Base-by-base conservation (phyloP, 2,888 invertebrate species). In the Microplitis deprimator region DNA sequence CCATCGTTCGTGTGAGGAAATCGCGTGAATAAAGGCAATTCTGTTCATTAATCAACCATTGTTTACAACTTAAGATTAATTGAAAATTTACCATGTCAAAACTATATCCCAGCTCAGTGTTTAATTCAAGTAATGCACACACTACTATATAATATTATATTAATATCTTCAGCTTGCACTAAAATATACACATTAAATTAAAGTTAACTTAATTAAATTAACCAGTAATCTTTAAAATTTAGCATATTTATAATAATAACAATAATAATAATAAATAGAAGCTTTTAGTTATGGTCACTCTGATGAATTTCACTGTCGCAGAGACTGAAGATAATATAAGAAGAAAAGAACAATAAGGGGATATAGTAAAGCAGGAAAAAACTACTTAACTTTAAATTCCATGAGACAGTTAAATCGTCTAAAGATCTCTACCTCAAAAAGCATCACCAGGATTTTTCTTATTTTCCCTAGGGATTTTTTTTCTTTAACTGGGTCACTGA, bases 61-160 rank as follows among this genome's bases (percentile, higher is more conserved):
- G 77, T 77, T 77, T 77, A 61, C 61, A 73, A 77, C 73, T 77
- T 68, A 40, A 73, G 62, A 77, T 77, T 77, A 77, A 77, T 77
- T 77, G 73, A 77, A 77, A 77, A 77, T 73, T 77, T 65, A 62
- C n/a, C 65, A n/a, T 29, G 41, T 50, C 8, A 16, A 62, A 61
- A 39, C 62, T 72, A 38, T 62, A 29, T 29, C 29, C 29, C 3
- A 29, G 29, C 29, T 29, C 16, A 62, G 39, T 62, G 62, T 62
- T 40, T 40, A 10, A 50, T 50, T 3, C 10, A 50, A 50, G 10
- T 50, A 68, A 67, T 20, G 20, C 20, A 20, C 20, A 20, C 20
- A 20, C 20, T 20, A 20, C 20, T 20, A 20, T 20, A 20, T 20
- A 29, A 29, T 29, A 29, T 29, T 29, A 29, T 4, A 29, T 4